Percentiles rank a stretch among this genome's conserved stretches.
Evolutionary conservation across 1,140 invertebrate genomes (phyloP).

Genomic region (Aphis gossypii): DNA sequence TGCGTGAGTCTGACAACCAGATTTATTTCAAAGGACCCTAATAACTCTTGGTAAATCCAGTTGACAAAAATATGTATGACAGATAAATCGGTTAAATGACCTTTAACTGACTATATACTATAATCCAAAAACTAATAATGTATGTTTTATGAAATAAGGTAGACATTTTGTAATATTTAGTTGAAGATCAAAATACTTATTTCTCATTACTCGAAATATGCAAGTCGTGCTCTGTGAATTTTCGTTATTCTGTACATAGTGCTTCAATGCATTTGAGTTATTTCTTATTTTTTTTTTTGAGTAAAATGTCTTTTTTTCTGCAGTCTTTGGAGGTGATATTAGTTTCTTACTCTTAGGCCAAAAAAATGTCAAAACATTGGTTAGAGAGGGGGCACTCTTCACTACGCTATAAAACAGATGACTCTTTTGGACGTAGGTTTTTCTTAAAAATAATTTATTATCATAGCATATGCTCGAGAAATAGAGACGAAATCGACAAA

Average conservation of each 20-base stretch:
- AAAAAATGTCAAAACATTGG: neutral
- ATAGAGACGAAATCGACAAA: conserved; percentile 25
- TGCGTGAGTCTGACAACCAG: neutral
- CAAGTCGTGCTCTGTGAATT: neutral
- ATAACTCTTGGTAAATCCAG: neutral
- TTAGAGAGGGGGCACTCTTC: neutral
- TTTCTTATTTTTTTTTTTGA: neutral
- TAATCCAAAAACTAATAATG: conserved; percentile 9
- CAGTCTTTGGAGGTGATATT: neutral
- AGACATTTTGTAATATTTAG: neutral
- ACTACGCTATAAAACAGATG: conserved; percentile 21
- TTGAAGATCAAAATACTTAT: conserved; percentile 6
- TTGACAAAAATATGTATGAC: neutral
- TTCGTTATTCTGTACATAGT: neutral
- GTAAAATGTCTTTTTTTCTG: no score
- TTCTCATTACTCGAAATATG: neutral
- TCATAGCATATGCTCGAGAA: neutral
- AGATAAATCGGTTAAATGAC: conserved; percentile 1
- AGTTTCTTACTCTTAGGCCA: neutral
- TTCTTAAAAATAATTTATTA: conserved; percentile 45
- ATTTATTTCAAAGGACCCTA: conserved; percentile 9
- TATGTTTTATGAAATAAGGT: neutral
- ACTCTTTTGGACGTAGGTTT: neutral
- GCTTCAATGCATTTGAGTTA: neutral
- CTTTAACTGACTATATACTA: conserved; percentile 1